Conservation (phyloP, 2,888 invertebrate genomes). For the Drosophila prostipennis region DNA sequence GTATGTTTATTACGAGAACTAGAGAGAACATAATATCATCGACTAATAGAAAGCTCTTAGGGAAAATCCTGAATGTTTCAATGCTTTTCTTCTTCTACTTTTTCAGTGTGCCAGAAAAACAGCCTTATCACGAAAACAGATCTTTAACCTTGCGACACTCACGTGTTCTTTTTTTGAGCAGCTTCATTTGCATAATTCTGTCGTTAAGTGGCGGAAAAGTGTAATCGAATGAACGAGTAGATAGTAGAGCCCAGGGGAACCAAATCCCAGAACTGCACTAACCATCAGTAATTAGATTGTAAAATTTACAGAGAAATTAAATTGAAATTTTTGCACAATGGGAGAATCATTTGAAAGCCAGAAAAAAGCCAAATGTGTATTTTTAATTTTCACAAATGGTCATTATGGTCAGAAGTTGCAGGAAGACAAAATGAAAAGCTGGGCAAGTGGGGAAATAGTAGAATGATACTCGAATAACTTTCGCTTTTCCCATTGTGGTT, state of each 20-base stretch:
- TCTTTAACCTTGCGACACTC: conserved; percentile 26
- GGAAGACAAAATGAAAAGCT: conserved; percentile 19
- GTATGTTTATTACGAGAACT: too few species aligned
- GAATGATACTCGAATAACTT: conserved; percentile 26
- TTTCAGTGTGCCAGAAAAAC: neutral
- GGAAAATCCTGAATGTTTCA: neutral
- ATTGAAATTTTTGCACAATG: conserved; percentile 5
- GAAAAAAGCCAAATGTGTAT: neutral
- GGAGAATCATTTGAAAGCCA: neutral
- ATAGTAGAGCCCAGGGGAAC: conserved; percentile 37
- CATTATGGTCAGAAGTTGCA: conserved; percentile 1
- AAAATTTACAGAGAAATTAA: conserved; percentile 1
- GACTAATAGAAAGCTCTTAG: neutral
- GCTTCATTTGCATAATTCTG: conserved; percentile 70
- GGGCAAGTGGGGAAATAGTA: conserved; percentile 4
- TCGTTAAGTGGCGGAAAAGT: conserved; percentile 78
- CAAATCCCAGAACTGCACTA: conserved; percentile 5
- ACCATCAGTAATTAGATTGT: conserved; percentile 13
- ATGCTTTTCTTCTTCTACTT: neutral
- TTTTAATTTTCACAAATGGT: conserved; percentile 7
- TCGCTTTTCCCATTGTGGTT: conserved; percentile 53
- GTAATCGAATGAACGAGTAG: conserved; percentile 77
- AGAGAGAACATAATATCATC: too few species aligned
- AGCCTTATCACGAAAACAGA: conserved; percentile 1
- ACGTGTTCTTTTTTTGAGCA: conserved; percentile 55